These are phyloP conservation scores for Dicyrtomina minuta DNA, from an alignment of 2,888 invertebrate species.

Conservation along the genomic window DNA sequence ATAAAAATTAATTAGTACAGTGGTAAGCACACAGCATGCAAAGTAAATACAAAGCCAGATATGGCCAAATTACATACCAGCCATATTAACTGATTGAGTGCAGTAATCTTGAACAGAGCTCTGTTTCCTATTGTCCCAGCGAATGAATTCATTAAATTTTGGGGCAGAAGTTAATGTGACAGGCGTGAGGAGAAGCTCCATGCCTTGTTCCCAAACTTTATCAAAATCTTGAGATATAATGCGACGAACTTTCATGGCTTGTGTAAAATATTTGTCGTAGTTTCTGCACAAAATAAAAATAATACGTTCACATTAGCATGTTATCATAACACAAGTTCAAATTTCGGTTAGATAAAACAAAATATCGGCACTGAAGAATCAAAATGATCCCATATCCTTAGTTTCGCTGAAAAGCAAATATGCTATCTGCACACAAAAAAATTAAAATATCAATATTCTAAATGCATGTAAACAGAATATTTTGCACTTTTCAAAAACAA, in stretches of 20 bases:
- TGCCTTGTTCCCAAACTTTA: conserved; percentile 66
- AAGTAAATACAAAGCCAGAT: too few relatives aligned
- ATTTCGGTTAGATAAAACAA: background rate
- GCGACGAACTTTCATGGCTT: conserved; percentile 84
- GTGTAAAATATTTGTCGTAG: conserved; percentile 84
- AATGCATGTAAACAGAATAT: too few relatives aligned
- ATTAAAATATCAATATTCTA: too few relatives aligned
- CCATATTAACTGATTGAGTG: conserved; percentile 95
- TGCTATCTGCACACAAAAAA: too few relatives aligned
- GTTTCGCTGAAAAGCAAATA: too few relatives aligned
- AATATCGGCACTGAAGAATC: too few relatives aligned
- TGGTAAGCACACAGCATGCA: too few relatives aligned
- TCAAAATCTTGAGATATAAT: conserved; percentile 85
- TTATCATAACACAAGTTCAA: background rate
- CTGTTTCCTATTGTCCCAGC: conserved; percentile 79
- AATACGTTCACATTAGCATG: background rate
- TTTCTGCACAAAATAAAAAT: conserved; percentile 63
- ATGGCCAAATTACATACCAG: conserved; percentile 74
- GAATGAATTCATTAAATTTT: conserved; percentile 71
- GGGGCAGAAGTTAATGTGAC: conserved; percentile 88
- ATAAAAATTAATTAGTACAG: background rate
- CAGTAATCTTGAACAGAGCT: conserved; percentile 89
- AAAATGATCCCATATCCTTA: too few relatives aligned
- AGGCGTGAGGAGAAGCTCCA: conserved; percentile 84
- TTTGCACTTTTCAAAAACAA: too few relatives aligned